Conservation (phyloP, 2,797 vertebrate genomes). For the Diplodus puntazzo region DNA sequence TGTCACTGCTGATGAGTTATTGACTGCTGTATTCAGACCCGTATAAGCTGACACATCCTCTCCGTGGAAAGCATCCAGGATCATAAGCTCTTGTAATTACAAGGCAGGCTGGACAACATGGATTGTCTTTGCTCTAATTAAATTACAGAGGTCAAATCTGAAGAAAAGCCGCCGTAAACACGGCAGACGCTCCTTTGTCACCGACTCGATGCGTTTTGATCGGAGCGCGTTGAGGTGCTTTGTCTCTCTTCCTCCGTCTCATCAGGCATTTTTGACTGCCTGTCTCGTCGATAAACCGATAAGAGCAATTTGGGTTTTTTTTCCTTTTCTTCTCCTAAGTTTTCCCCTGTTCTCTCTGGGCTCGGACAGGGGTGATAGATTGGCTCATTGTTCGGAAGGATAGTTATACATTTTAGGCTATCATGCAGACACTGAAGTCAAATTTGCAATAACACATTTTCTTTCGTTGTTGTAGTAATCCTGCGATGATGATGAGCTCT, state of each 20-base stretch:
- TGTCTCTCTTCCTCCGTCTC: conserved; percentile 29
- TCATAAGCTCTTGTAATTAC: conserved; percentile 65
- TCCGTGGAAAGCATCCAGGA: conserved; percentile 50
- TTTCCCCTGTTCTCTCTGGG: not conserved
- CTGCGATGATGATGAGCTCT: too few relatives aligned
- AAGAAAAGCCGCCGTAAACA: conserved; percentile 39
- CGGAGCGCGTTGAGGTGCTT: conserved; percentile 2
- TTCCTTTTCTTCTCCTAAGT: not conserved
- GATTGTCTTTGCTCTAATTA: conserved; percentile 65
- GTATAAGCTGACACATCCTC: conserved; percentile 60
- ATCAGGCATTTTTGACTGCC: conserved; percentile 24
- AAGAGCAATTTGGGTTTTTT: not conserved
- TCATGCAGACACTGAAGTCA: not conserved
- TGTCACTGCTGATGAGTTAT: conserved; percentile 75
- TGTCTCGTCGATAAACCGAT: conserved; percentile 44
- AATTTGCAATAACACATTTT: not conserved
- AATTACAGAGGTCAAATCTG: conserved; percentile 61
- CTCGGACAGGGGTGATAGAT: not conserved
- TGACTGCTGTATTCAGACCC: conserved; percentile 68
- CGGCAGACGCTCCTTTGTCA: conserved; percentile 15
- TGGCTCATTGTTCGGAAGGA: not conserved
- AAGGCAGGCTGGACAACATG: conserved; percentile 43
- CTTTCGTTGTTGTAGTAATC: not conserved
- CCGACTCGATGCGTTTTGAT: conserved; percentile 23
- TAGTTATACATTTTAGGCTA: not conserved